Percentiles rank a stretch among this genome's conserved stretches.
phyloP scores from a whole-genome alignment of 2,888 invertebrate species.

The Drosophila siamana region DNA sequence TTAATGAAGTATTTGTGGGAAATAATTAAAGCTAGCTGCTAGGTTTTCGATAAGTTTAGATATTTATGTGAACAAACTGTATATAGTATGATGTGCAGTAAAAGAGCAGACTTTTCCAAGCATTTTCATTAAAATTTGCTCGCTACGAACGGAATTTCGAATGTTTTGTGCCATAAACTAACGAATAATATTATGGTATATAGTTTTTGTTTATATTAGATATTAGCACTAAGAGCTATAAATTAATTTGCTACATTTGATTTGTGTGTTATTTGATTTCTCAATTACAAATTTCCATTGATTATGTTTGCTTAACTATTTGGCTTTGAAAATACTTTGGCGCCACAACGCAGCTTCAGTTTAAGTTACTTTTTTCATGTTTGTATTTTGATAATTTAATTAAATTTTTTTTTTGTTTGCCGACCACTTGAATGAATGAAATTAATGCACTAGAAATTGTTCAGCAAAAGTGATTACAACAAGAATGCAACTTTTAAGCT shows the following conservation, averaged over 20 bases:
- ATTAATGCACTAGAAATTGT: constrained; percentile 51
- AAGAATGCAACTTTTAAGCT: constrained; percentile 69
- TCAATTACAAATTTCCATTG: constrained; percentile 15
- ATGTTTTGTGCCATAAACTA: constrained; percentile 63
- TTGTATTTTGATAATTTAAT: constrained; percentile 8
- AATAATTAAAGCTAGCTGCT: constrained; percentile 24
- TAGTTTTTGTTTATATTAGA: constrained; percentile 21
- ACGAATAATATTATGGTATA: constrained; percentile 17
- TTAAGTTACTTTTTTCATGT: constrained; percentile 16
- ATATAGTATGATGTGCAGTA: not conserved
- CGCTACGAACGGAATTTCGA: constrained; percentile 69
- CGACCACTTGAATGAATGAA: constrained; percentile 51
- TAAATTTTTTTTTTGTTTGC: constrained; percentile 51
- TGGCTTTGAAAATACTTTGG: constrained; percentile 82
- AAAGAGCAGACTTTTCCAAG: not conserved
- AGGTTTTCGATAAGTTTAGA: constrained; percentile 11
- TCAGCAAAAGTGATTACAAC: constrained; percentile 78
- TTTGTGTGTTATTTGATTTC: constrained; percentile 33
- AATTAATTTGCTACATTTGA: constrained; percentile 50
- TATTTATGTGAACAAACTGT: constrained; percentile 2
- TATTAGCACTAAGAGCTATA: constrained; percentile 42
- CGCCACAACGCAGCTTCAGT: constrained; percentile 69
- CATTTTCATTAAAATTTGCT: constrained; percentile 29
- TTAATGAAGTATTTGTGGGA: constrained; percentile 24
- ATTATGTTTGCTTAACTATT: constrained; percentile 77